Evolutionary conservation across 2,888 invertebrate genomes (phyloP), one percentile per base, ranked within the genome.

Genomic region (Sinotaia quadrata): DNA sequence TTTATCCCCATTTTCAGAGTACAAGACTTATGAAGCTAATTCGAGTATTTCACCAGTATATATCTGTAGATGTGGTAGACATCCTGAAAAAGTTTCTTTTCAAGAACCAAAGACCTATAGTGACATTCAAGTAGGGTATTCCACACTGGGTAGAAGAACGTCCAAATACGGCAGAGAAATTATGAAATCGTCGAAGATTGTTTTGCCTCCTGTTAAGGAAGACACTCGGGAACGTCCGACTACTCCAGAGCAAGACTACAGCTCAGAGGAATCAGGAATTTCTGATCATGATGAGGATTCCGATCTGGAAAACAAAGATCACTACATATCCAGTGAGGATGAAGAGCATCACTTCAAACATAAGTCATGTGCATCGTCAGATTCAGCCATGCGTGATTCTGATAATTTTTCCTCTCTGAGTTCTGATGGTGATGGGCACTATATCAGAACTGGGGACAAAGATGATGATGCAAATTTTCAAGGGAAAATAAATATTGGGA

Each of bases 221-320:
- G 31, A 29, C 21, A 21, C 10, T 21, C 24, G 12, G 24, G 56
- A 59, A 10, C 8, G 71, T 33, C 68, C 72, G 10, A 2, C 60
- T 2, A 56, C 74, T 2, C 74, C 76, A 1, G 33, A 41, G 51
- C 56, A 67, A 29, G 76, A 76, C 54, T 76, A 76, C 67, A 76
- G 74, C 54, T 72, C 74, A 8, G 73, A 73, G 47, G 76, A 76
- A 36, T 76, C 76, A 4, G 76, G 74, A 2, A 74, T 76, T 10
- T 74, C 74, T 4, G 74, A 71, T 12, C 58, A 63, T 10, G 72
- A 59, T n/a, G 37, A 44, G 4, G 47, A 34, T 4, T 68, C 65
- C 4, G 68, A 57, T 21, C 29, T 49, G 10, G 58, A 52, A 10
- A 49, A 34, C 12, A 71, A 72, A 47, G 51, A 24, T 4, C 36